Base-by-base conservation (phyloP, 2,113 vertebrate genomes). In the Neogobius melanostomus region DNA sequence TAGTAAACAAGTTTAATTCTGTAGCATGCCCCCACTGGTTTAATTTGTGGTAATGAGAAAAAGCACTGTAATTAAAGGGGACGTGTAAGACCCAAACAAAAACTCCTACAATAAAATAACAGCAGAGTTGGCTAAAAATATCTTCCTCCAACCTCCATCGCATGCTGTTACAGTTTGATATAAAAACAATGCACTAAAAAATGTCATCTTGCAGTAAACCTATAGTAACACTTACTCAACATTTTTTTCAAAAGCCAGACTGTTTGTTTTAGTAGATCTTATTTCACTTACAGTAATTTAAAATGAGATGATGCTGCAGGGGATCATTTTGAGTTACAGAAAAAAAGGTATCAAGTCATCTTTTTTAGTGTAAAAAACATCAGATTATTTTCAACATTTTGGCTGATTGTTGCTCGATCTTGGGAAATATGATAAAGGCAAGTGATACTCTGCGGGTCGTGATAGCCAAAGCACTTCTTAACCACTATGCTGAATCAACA, bases 81-180 rank as follows among this genome's bases (percentile, higher is more conserved):
- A 52, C 52, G 80, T 68, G 68, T 69, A 45, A 69, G 77, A 83
- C 77, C 82, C 64, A 87, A 85, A 85, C 74, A 80, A 70, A 63
- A 80, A 82, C 85, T 76, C 79, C 69, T 71, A 90, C 84, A 89
- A 90, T 88, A 85, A 72, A 86, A 72, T 76, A 89, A 88, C 77
- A 79, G 78, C 84, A 81, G 75, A 59, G 78, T 77, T 64, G 66
- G 72, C 79, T 85, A 90, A 90, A 90, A 87, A 90, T 86, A 89
- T 67, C 77, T 52, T 62, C 64, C 74, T 80, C 68, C 72, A 76
- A 75, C 65, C 72, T 76, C 63, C 36, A 6, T 67, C 71, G 52
- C 68, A 72, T 47, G 72, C 82, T 84, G 84, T 79, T 82, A 79
- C 12, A 77, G 84, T 79, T 86, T 88, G 82, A 72, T 52, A 76